Percentiles rank a stretch among this genome's conserved stretches.
Conservation (phyloP, 1,140 invertebrate genomes). For the Eubasilissa regina region DNA sequence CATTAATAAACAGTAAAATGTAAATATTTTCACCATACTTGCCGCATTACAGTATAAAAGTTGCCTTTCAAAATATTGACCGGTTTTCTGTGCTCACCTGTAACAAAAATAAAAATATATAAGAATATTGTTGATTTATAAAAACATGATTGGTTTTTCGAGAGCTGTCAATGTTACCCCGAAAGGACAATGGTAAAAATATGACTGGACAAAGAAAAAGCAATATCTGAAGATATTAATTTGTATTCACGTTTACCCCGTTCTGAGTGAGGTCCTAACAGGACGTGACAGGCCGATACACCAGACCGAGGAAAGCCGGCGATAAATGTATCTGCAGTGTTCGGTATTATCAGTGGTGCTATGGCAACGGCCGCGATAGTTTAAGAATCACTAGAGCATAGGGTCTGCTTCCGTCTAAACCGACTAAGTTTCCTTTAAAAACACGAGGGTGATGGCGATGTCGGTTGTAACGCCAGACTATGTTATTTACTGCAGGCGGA, state of each 20-base stretch:
- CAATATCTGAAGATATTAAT: no score
- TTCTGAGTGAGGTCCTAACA: conserved; percentile 15
- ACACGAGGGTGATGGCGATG: conserved; percentile 1
- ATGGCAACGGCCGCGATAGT: background rate
- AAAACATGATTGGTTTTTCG: no score
- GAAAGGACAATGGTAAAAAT: background rate
- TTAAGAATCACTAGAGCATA: background rate
- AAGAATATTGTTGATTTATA: no score
- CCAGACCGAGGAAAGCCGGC: background rate
- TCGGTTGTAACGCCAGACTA: background rate
- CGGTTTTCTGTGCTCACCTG: no score
- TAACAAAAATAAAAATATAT: no score
- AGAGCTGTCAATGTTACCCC: no score
- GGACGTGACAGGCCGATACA: conserved; percentile 12
- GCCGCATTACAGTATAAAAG: no score
- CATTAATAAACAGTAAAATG: no score
- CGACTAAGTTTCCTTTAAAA: background rate
- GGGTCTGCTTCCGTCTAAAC: background rate
- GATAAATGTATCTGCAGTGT: conserved; percentile 1
- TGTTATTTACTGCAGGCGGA: background rate
- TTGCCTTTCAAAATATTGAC: no score
- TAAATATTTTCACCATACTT: no score
- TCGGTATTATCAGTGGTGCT: background rate
- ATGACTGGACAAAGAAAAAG: background rate
- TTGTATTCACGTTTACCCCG: background rate